Conservation (phyloP, 2,888 invertebrate species). For the Phyto melanocephala region DNA sequence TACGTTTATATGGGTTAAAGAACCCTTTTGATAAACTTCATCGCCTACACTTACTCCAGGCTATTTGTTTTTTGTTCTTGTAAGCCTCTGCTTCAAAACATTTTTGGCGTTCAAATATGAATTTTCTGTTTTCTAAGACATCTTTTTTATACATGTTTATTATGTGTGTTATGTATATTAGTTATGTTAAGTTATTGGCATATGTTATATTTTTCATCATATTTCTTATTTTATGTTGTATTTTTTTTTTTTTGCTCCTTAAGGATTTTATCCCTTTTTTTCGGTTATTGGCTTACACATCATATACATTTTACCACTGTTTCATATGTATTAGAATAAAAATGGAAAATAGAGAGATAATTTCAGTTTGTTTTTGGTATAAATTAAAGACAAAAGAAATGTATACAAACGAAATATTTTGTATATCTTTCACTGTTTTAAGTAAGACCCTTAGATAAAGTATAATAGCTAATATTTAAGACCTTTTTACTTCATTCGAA, state of each 20-base stretch:
- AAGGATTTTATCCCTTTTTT: conserved; percentile 39
- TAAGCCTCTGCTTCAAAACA: no score
- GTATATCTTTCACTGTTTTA: neutral
- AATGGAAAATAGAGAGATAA: neutral
- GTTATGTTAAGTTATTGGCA: conserved; percentile 40
- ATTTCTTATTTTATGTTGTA: neutral
- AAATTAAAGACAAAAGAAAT: neutral
- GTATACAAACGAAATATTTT: neutral
- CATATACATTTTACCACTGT: neutral
- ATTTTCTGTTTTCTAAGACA: neutral
- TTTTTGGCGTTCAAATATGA: conserved; percentile 1
- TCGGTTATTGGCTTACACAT: neutral
- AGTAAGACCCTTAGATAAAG: neutral
- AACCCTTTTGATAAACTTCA: conserved; percentile 36
- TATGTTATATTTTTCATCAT: conserved; percentile 38
- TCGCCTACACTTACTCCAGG: conserved; percentile 35
- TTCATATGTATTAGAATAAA: neutral
- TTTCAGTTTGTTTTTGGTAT: neutral
- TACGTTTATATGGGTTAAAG: conserved; percentile 18
- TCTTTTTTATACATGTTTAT: neutral
- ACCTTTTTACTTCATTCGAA: neutral
- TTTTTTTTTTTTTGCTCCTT: conserved; percentile 1
- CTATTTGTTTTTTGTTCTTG: neutral
- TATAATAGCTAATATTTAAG: conserved; percentile 7
- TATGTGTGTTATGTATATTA: neutral